phyloP scores from a whole-genome alignment of 2,797 vertebrate species.

The Tadarida brasiliensis region DNA sequence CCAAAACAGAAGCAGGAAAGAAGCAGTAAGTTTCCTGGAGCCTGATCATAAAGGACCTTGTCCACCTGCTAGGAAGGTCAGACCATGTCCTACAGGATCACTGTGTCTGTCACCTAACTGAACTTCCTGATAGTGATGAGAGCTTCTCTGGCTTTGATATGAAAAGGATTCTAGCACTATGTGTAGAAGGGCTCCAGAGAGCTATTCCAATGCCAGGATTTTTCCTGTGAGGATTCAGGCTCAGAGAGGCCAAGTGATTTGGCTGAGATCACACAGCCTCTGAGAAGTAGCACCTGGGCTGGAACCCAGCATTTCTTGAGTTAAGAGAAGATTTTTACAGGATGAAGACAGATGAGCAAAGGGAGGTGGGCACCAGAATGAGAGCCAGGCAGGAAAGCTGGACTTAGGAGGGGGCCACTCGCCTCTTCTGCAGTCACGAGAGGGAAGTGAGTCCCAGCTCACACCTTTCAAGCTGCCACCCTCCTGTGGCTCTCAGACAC shows the following conservation, averaged over 20 bases:
- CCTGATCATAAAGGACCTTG: neutral
- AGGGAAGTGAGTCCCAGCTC: neutral
- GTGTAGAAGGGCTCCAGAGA: neutral
- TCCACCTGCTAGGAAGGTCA: neutral
- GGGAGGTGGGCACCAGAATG: neutral
- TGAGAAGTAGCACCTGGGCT: neutral
- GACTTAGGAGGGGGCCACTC: neutral
- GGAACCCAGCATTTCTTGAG: constrained; percentile 9
- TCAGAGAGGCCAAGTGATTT: constrained; percentile 17
- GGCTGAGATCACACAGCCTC: neutral
- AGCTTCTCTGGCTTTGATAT: neutral
- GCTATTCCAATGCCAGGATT: neutral
- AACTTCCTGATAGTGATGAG: neutral
- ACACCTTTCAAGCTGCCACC: neutral
- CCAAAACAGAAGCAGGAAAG: neutral
- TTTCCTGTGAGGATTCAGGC: neutral
- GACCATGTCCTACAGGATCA: neutral
- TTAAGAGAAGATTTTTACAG: neutral
- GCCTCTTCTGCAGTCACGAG: accelerated
- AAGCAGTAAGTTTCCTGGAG: neutral
- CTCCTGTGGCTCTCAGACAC: neutral
- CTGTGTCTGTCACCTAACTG: neutral
- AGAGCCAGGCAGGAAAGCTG: neutral
- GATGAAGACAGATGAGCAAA: neutral
- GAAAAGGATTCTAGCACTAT: neutral